Evolutionary conservation across 2,797 vertebrate genomes (phyloP).

Genomic region (Ara ararauna): DNA sequence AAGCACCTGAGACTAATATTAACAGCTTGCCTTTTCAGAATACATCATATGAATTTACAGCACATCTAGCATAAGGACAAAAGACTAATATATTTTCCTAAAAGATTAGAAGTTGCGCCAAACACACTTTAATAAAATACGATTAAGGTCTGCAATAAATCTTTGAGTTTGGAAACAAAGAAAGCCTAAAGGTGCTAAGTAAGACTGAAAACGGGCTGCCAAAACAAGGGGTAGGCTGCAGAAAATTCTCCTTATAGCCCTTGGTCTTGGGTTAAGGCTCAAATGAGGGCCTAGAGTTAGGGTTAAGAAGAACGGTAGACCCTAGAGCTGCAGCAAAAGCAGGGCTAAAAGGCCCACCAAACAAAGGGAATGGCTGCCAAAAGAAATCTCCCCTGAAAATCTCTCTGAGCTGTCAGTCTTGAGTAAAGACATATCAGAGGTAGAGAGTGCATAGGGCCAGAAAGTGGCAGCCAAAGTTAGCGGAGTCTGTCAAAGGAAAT

Average conservation of each 20-base stretch:
- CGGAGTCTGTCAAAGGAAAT: neutral
- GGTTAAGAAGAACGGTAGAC: neutral
- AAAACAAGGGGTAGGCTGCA: neutral
- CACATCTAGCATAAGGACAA: neutral
- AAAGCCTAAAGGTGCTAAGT: neutral
- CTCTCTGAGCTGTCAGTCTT: neutral
- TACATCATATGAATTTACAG: neutral
- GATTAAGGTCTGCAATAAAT: neutral
- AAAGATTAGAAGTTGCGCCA: neutral
- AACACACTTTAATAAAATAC: neutral
- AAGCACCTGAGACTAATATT: neutral
- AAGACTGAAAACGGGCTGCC: neutral
- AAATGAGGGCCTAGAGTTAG: neutral
- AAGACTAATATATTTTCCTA: neutral
- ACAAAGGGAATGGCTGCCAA: neutral
- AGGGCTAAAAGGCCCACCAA: neutral
- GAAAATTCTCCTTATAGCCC: neutral
- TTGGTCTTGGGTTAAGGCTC: neutral
- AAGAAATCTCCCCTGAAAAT: neutral
- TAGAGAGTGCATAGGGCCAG: neutral
- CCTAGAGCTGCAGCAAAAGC: neutral
- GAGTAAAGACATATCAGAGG: neutral
- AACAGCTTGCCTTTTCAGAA: neutral
- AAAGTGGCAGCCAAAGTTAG: neutral
- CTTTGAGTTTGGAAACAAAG: neutral